Evolutionary conservation across 2,113 vertebrate species (phyloP), one percentile per base, ranked within the genome.

Genomic region (Ovis canadensis): DNA sequence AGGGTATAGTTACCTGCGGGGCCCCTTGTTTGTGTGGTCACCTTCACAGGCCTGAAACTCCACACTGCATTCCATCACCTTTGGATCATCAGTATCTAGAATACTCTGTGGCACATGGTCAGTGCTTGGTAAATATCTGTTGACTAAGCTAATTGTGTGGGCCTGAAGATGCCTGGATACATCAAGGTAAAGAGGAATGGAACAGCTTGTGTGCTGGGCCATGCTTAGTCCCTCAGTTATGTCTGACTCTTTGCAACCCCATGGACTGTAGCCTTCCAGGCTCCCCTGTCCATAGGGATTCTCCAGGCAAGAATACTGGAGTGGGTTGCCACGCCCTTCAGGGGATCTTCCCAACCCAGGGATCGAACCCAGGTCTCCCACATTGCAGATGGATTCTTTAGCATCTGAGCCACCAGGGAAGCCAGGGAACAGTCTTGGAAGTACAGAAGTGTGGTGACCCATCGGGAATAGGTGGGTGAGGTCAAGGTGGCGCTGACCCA

Each of bases 401-500:
- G 5, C 10, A 71, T 23, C 67, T 71, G n/a, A 71, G 67, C n/a
- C n/a, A 40, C n/a, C 4, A 1, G n/a, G n/a, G 19, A 23, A 71
- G n/a, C 67, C n/a, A 71, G 67, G 17, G 43, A 16, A 43, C 36
- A 31, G 3, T 5, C 90, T n/a, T 6, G 7, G 7, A 87, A 48
- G 64, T 1, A 40, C 62, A 36, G 2, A 91, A 43, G 5, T 74
- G 50, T 17, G 19, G 7, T 4, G 5, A 55, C 3, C 88, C 29
- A 0, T 6, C 3, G 21, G 78, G 16, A 57, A 7, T 16, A n/a
- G 45, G 48, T 7, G 21, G 40, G 7, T 12, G 5, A 13, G 36
- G 16, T 0, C 12, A 9, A 14, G 31, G 74, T 4, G 36, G 33
- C 0, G 0, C 7, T 1, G 50, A 10, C 6, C n/a, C 45, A 4